Evolutionary conservation across 2,888 invertebrate genomes (phyloP).

Genomic region (Agonopterix heracliana): DNA sequence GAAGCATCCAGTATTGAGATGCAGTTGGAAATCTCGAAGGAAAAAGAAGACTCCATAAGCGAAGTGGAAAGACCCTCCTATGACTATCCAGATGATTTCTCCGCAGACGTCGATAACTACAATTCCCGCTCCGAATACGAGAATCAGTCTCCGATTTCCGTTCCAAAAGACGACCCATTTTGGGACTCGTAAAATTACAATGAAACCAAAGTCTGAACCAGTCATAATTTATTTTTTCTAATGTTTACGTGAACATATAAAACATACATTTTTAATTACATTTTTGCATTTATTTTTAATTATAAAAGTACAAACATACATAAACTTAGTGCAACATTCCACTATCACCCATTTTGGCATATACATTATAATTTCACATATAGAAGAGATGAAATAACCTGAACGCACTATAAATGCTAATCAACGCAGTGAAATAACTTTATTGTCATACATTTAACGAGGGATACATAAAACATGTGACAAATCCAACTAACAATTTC

Average conservation of each 20-base stretch:
- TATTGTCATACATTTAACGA: constrained; percentile 33
- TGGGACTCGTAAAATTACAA: constrained; percentile 45
- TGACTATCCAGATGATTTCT: constrained; percentile 42
- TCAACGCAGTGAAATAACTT: constrained; percentile 33
- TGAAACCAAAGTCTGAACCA: constrained; percentile 38
- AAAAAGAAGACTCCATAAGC: constrained; percentile 25
- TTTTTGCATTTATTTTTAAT: constrained; percentile 31
- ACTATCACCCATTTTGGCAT: constrained; percentile 27
- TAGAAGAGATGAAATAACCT: constrained; percentile 14
- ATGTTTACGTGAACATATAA: constrained; percentile 55
- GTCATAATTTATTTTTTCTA: constrained; percentile 59
- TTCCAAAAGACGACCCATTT: constrained; percentile 50
- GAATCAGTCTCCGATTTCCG: constrained; percentile 40
- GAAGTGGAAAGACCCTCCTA: constrained; percentile 20
- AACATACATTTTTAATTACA: constrained; percentile 43
- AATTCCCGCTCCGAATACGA: constrained; percentile 38
- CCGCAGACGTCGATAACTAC: constrained; percentile 51
- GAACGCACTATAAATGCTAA: constrained; percentile 47
- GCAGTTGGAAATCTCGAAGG: constrained; percentile 17
- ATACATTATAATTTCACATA: constrained; percentile 4
- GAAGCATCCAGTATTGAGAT: constrained; percentile 27
- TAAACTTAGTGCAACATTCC: constrained; percentile 33
- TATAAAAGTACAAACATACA: constrained; percentile 72
- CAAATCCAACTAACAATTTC: constrained; percentile 13
- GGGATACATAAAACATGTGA: constrained; percentile 7